Evolutionary conservation across 2,797 vertebrate genomes (phyloP).

Genomic region (Lophius americanus): DNA sequence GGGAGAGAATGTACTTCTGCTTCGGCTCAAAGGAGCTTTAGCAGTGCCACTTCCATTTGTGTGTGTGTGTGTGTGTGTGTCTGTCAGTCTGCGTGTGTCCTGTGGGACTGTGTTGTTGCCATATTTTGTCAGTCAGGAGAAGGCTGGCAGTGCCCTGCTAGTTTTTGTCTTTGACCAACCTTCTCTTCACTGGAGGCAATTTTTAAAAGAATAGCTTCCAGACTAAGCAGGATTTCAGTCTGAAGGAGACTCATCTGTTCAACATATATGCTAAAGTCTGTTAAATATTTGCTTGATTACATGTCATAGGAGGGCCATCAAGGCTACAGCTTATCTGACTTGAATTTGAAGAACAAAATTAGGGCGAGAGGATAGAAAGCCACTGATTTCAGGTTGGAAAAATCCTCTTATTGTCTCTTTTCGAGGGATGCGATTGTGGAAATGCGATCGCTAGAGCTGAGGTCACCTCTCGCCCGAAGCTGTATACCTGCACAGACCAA

Average conservation of each 20-base stretch:
- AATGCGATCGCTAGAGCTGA: conserved; percentile 24
- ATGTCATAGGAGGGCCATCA: conserved; percentile 33
- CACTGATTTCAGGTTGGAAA: conserved; percentile 44
- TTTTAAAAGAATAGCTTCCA: conserved; percentile 18
- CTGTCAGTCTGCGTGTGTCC: conserved; percentile 8
- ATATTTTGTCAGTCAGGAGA: conserved; percentile 47
- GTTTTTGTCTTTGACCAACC: conserved; percentile 24
- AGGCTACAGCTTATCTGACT: conserved; percentile 46
- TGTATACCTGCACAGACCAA: conserved; percentile 64
- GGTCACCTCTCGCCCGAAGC: conserved; percentile 31
- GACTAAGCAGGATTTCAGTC: conserved; percentile 22
- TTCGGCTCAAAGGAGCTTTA: conserved; percentile 29
- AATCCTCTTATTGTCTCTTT: conserved; percentile 16
- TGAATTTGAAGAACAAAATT: conserved; percentile 55
- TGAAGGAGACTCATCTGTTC: conserved; percentile 28
- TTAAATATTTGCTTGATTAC: conserved; percentile 24
- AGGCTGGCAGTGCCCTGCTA: conserved; percentile 30
- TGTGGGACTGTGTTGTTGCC: conserved; percentile 45
- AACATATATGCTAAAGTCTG: conserved; percentile 31
- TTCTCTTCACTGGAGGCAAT: conserved; percentile 26
- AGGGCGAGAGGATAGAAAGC: conserved; percentile 38
- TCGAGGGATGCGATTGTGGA: conserved; percentile 16
- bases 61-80: conserved; percentile 16
- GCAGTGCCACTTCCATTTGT: conserved; percentile 24
- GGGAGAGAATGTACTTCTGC: conserved; percentile 16